These are phyloP conservation scores for Agrotis clavis DNA, from an alignment of 2,888 invertebrate species.

Conservation along the genomic window DNA sequence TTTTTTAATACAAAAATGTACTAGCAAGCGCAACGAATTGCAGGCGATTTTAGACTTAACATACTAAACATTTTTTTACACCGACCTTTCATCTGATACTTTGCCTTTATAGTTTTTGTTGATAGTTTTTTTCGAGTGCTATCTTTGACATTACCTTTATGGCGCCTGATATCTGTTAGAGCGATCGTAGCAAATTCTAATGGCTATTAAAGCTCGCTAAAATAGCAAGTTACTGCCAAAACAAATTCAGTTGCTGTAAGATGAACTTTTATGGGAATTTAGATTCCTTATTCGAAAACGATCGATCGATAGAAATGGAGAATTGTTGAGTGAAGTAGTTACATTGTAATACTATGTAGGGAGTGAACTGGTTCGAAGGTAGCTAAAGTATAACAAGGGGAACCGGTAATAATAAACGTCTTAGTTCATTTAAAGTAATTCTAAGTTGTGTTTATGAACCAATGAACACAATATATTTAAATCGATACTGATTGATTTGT, in stretches of 20 bases:
- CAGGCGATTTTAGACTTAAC: constrained; percentile 82
- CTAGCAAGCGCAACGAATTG: constrained; percentile 63
- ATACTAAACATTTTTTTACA: constrained; percentile 81
- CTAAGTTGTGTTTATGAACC: constrained; percentile 17
- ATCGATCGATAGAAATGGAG: constrained; percentile 43
- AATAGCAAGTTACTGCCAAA: constrained; percentile 79
- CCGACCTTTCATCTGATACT: constrained; percentile 85
- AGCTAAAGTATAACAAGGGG: constrained; percentile 42
- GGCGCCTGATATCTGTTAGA: constrained; percentile 83
- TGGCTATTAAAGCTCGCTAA: constrained; percentile 83
- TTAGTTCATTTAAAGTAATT: constrained; percentile 30
- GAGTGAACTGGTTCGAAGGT: constrained; percentile 27
- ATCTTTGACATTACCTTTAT: constrained; percentile 88
- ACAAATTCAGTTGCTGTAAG: constrained; percentile 81
- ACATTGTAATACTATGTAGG: constrained; percentile 43
- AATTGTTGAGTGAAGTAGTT: constrained; percentile 30
- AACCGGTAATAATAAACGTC: constrained; percentile 44
- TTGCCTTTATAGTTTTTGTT: constrained; percentile 87
- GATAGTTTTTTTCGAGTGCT: constrained; percentile 87
- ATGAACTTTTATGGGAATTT: constrained; percentile 73
- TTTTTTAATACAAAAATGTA: constrained; percentile 75
- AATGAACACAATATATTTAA: constrained; percentile 8
- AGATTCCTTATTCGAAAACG: constrained; percentile 61
- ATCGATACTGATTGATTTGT: constrained; percentile 29
- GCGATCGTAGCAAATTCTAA: constrained; percentile 87